These are phyloP conservation scores for Austrolebias charrua DNA, from an alignment of 2,797 vertebrate species.

Conservation along the genomic window DNA sequence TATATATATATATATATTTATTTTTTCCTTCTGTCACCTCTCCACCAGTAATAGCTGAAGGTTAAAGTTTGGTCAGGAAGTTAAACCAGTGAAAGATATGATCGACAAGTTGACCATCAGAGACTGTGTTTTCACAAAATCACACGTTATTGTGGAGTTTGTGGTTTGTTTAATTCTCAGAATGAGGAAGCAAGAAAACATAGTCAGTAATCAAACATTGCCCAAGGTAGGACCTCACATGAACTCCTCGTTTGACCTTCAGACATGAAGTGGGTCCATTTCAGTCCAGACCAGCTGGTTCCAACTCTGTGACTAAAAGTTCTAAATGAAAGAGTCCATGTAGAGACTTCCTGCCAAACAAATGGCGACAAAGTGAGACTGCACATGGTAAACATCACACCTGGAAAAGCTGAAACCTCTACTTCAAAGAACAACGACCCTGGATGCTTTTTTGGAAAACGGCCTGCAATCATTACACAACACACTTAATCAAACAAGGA, in stretches of 20 bases:
- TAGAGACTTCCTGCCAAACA: background rate
- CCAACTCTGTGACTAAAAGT: constrained; percentile 1
- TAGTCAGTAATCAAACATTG: constrained; percentile 36
- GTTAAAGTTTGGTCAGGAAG: background rate
- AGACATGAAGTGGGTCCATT: constrained; percentile 18
- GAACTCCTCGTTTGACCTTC: constrained; percentile 35
- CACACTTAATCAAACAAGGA: constrained; percentile 6
- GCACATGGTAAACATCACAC: constrained; percentile 5
- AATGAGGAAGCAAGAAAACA: constrained; percentile 13
- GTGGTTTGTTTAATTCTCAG: constrained; percentile 26
- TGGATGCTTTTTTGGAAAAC: constrained; percentile 6
- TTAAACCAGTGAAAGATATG: background rate
- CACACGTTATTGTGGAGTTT: constrained; percentile 22
- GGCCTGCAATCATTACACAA: constrained; percentile 10
- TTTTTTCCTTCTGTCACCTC: too few species aligned
- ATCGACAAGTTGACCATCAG: constrained; percentile 3
- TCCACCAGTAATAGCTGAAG: too few species aligned
- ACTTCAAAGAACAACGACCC: constrained; percentile 8
- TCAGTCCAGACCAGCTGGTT: constrained; percentile 18
- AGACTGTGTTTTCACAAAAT: constrained; percentile 22
- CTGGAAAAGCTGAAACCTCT: constrained; percentile 12
- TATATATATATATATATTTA: too few species aligned
- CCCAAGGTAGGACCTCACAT: constrained; percentile 30
- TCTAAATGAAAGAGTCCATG: constrained; percentile 9
- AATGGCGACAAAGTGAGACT: constrained; percentile 5